phyloP scores from a whole-genome alignment of 1,140 invertebrate genomes.

The Diprion similis region DNA sequence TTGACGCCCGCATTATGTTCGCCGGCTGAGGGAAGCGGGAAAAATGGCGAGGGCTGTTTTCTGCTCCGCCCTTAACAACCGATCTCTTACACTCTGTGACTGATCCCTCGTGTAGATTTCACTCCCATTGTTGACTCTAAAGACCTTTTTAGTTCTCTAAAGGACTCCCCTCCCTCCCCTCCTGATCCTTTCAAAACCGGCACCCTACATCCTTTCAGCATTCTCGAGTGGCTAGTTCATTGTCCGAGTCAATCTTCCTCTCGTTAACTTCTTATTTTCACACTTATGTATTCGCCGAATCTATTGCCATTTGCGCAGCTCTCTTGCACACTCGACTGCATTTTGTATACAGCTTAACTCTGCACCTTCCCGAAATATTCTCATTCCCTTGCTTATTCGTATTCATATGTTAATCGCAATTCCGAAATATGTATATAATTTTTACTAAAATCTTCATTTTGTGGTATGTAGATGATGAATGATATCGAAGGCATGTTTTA shows the following conservation, averaged over 20 bases:
- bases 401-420: no score
- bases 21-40: not conserved
- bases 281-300: no score
- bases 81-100: not conserved
- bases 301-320: no score
- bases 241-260: not conserved
- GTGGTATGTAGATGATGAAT: no score
- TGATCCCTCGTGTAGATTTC: not conserved
- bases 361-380: no score
- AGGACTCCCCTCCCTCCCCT: not conserved
- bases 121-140: constrained; percentile 5
- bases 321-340: no score
- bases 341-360: no score
- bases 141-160: constrained; percentile 5
- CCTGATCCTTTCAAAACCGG: not conserved
- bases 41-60: not conserved
- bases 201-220: not conserved
- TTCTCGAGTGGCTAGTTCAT: not conserved
- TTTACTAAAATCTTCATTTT: no score
- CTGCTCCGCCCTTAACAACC: constrained; percentile 1
- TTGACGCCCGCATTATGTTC: no score
- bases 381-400: no score
- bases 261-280: constrained; percentile 1
- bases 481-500: no score
- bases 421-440: no score